Base-by-base conservation (phyloP, 1,140 invertebrate genomes). In the Telenomus remus region DNA sequence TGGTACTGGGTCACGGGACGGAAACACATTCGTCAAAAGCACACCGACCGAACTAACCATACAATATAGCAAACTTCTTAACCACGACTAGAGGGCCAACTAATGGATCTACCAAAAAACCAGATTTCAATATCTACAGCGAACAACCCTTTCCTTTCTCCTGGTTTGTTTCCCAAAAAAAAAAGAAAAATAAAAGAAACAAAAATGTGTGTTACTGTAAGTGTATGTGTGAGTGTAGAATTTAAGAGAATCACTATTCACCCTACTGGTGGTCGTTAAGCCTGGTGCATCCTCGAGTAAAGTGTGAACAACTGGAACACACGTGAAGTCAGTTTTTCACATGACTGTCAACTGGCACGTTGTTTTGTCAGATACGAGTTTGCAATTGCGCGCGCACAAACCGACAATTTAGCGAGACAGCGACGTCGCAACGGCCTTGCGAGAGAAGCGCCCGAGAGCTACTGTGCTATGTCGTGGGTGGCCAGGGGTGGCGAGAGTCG, bases 401-500 rank as follows among this genome's bases (percentile, higher is more conserved):
- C 27, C 43, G 70, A 54, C 42, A 15, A 4, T 54, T 13, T 49
- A 27, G 68, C 13, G 64, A 60, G 51, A 43, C 55, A 56, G 59
- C 51, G 34, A 74, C 71, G 59, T n/a, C n/a, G n/a, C n/a, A n/a
- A n/a, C 80, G 78, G 83, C 86, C 84, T 86, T 83, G 74, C 81
- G 80, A 80, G 72, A 61, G 75, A 79, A 81, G 78, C 82, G 83
- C 85, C 82, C 84, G 83, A 79, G 80, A 87, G 85, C 87, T 87
- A 88, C 87, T 87, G 87, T 85, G 79, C 82, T 87, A 85, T 86
- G 83, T 86, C 78, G 83, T 81, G 82, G 84, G 84, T 83, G 82
- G 82, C 79, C 79, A 72, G 76, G 79, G 78, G 68, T 72, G 68
- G 74, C 48, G 64, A 61, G 77, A 78, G 54, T 35, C 65, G 43